Evolutionary conservation across 2,888 invertebrate genomes (phyloP), one percentile per base, ranked within the genome.

Genomic region (Phengaris arion): DNA sequence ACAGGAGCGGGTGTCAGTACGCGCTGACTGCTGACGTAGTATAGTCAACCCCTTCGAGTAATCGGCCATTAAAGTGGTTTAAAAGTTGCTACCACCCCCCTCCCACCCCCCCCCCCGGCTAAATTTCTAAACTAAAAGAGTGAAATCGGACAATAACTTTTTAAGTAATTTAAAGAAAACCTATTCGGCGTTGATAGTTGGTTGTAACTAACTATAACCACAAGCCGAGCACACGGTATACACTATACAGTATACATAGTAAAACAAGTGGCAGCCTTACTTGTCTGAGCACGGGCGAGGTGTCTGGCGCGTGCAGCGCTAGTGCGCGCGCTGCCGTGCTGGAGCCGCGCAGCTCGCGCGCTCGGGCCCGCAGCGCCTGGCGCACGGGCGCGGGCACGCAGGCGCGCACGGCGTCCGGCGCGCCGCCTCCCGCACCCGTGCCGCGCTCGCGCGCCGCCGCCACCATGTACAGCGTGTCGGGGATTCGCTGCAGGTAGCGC

Each of bases 391-490:
- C 97, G 77, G 97, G 96, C 82, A 96, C 87, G 84, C 89, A 87
- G 75, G 81, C 82, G 75, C 79, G 77, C 78, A 79, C 76, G 74
- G 77, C 76, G 70, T 79, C 74, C 74, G 77, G 46, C 46, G 52
- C 70, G 6, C 70, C 51, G 15, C 52, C 70, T 35, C 35, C 70
- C 68, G 69, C 74, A 68, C 78, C 48, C 86, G 80, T 84, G 88
- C 85, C 90, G 76, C 77, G 68, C 75, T 48, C 57, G 75, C 51
- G 74, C 74, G 6, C 77, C 74, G 22, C 64, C 52, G 81, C 80
- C 76, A 96, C 96, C 98, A 98, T 98, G 86, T 98, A 98, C 75
- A 98, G 93, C 0, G 98, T 98, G 89, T 99, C 98, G 0, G 99
- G 98, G 85, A 98, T 98, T 86, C 97, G 96, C 74, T 96, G 96